These are phyloP conservation scores for Nannoperca australis DNA, from an alignment of 2,797 vertebrate genomes.

Conservation along the genomic window DNA sequence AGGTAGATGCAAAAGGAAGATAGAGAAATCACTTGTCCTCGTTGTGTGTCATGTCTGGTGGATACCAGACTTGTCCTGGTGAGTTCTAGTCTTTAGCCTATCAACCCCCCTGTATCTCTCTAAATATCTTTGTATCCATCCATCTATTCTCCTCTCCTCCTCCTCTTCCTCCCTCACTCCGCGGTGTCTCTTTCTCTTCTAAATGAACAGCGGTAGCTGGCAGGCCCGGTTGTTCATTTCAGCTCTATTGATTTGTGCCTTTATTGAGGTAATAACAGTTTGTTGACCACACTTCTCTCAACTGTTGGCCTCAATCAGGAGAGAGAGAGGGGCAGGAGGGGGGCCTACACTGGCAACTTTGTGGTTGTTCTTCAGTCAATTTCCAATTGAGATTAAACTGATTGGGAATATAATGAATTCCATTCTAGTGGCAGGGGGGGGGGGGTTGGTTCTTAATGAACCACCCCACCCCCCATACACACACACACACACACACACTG, in stretches of 20 bases:
- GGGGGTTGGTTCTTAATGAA: slow-evolving; percentile 47
- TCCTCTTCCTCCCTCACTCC: slow-evolving; percentile 51
- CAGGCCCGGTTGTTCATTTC: slow-evolving; percentile 94
- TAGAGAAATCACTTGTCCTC: slow-evolving; percentile 86
- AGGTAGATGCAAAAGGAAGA: slow-evolving; percentile 74
- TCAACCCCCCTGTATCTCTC: slow-evolving; percentile 78
- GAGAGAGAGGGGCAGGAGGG: slow-evolving; percentile 67
- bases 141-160: slow-evolving; percentile 66
- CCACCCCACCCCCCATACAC: not conserved
- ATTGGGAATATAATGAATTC: slow-evolving; percentile 55
- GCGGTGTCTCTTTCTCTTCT: slow-evolving; percentile 86
- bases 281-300: slow-evolving; percentile 92
- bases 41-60: slow-evolving; percentile 78
- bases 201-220: slow-evolving; percentile 93
- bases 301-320: slow-evolving; percentile 92
- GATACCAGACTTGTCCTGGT: slow-evolving; percentile 71
- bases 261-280: slow-evolving; percentile 95
- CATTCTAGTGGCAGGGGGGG: slow-evolving; percentile 28
- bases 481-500: slow-evolving; percentile 2
- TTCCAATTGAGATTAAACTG: slow-evolving; percentile 49
- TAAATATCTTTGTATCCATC: slow-evolving; percentile 78
- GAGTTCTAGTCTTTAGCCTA: slow-evolving; percentile 82
- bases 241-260: slow-evolving; percentile 94
- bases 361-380: slow-evolving; percentile 46
- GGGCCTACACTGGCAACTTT: slow-evolving; percentile 64